Evolutionary conservation across 2,888 invertebrate species (phyloP).

Genomic region (Nomada ruficornis): DNA sequence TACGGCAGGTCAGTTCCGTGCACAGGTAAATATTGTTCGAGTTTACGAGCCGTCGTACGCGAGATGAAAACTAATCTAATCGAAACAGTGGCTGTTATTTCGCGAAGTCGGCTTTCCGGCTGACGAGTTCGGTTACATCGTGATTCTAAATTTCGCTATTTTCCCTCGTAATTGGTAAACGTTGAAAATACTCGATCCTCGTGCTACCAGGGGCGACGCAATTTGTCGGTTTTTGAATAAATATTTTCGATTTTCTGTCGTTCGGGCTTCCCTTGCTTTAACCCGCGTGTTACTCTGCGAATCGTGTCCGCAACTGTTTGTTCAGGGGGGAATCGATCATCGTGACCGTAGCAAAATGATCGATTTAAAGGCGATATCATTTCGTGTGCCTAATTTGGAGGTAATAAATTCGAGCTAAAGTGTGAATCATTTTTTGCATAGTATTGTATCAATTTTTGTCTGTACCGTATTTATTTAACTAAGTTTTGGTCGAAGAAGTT

Average conservation of each 20-base stretch:
- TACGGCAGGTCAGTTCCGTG: background rate
- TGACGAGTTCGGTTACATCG: slow-evolving; percentile 9
- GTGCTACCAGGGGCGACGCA: background rate
- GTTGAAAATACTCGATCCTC: slow-evolving; percentile 1
- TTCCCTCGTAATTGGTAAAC: slow-evolving; percentile 13
- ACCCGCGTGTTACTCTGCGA: background rate
- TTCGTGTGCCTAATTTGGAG: background rate
- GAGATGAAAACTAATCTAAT: slow-evolving; percentile 16
- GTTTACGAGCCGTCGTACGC: background rate
- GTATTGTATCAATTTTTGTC: background rate
- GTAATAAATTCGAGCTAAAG: too few relatives aligned
- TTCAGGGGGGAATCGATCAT: background rate
- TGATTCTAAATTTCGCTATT: slow-evolving; percentile 18
- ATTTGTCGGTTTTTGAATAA: slow-evolving; percentile 16
- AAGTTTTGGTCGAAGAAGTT: too few relatives aligned
- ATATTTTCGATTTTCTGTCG: slow-evolving; percentile 9
- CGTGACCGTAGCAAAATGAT: background rate
- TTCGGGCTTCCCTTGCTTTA: background rate
- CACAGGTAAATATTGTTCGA: slow-evolving; percentile 1
- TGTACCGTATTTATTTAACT: background rate
- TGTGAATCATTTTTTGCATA: background rate
- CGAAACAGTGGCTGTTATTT: slow-evolving; percentile 21
- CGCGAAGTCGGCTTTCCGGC: background rate
- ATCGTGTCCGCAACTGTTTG: background rate
- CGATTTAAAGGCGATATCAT: background rate